Base-by-base conservation (phyloP, 1,140 invertebrate species). In the Ruditapes philippinarum region DNA sequence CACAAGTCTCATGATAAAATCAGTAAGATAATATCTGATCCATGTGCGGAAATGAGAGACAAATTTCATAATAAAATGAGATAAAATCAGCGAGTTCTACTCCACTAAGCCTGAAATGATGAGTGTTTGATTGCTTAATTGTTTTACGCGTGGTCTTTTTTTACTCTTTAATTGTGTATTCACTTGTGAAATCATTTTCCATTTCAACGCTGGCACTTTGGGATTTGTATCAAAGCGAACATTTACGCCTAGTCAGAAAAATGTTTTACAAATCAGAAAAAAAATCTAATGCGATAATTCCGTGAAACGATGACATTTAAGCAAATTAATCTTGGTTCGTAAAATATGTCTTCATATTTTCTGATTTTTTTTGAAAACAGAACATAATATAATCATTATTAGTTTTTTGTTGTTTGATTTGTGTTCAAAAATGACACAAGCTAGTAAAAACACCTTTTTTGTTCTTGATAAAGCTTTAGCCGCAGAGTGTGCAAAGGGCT, bases 91-190 rank as follows among this genome's bases (percentile, higher is more conserved):
- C 19, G 11, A 14, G 33, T 70, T 36, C 38, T 38, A 38, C 28
- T 38, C 28, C 57, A 22, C 4, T 11, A 14, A 70, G n/a, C n/a
- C n/a, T n/a, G 9, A 17, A 38, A 17, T 28, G 14, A 2, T 70
- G 65, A 40, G 11, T 28, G 36, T 70, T 28, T 38, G 33, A 70
- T 14, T 38, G n/a, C 14, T 33, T 70, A 70, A 70, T 70, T 22
- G 65, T 9, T 70, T 38, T 38, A 36, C 25, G 22, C 65, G 17
- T 2, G 65, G 65, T 14, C 22, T 1, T 40, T 33, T 33, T 70
- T n/a, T n/a, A n/a, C 65, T 33, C 33, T 33, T 36, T 70, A 31
- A 70, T 70, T 70, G 65, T 70, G 36, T 70, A 70, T 70, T 70
- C 65, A 70, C 65, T 38, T 31, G 4, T 70, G 33, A 5, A 70